Evolutionary conservation across 1,140 invertebrate genomes (phyloP).

Genomic region (Tetragonula clypearis): DNA sequence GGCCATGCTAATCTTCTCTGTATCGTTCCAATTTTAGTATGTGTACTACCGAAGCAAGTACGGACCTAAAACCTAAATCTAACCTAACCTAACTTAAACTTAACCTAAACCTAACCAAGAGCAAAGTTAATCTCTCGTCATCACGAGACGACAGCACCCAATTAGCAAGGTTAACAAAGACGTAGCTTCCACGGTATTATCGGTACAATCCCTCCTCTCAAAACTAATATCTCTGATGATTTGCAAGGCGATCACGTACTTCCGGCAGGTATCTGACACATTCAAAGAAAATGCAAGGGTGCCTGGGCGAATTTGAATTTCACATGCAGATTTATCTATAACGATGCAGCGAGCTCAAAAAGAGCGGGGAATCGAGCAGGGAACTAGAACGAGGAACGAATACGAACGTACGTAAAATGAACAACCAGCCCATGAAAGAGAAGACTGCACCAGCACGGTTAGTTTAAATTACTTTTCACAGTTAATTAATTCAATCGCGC

Average conservation of each 20-base stretch:
- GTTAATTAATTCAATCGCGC: too few relatives aligned
- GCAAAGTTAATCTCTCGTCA: too few relatives aligned
- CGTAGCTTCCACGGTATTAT: too few relatives aligned
- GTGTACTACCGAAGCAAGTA: slow-evolving; percentile 90
- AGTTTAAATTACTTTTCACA: too few relatives aligned
- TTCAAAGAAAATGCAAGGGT: not conserved
- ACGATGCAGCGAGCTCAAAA: not conserved
- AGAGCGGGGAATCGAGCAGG: not conserved
- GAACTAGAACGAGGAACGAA: not conserved
- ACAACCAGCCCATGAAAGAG: not conserved
- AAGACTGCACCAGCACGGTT: not conserved
- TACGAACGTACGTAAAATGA: not conserved
- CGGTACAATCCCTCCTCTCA: too few relatives aligned
- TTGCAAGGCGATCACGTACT: not conserved
- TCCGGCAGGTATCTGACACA: not conserved
- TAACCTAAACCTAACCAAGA: too few relatives aligned
- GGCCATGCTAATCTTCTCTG: slow-evolving; percentile 97
- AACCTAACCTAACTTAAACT: too few relatives aligned
- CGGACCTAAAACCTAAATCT: slow-evolving; percentile 44
- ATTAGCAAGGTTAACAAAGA: not conserved
- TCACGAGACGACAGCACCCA: too few relatives aligned
- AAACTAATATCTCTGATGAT: not conserved
- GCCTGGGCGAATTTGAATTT: slow-evolving; percentile 4
- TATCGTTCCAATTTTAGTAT: slow-evolving; percentile 94
- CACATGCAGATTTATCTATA: not conserved